Conservation (phyloP, 2,888 invertebrate genomes). For the Petrolisthes manimaculis region DNA sequence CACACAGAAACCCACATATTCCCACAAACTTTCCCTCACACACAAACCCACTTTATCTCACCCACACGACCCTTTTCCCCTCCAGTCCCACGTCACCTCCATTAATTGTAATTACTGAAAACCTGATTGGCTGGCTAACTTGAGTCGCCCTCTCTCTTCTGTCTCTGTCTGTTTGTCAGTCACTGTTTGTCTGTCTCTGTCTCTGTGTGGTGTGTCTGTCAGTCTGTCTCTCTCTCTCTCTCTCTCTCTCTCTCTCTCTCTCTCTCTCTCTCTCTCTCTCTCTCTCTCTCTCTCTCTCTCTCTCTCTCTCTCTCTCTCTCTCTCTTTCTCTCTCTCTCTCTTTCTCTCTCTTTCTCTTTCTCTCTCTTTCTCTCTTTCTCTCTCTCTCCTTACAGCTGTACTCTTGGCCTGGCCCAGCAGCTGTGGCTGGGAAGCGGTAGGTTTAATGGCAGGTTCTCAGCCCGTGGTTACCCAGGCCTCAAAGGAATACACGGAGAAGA, state of each 20-base stretch:
- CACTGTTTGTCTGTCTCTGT: too few relatives aligned
- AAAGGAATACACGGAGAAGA: background rate
- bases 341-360: background rate
- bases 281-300: background rate
- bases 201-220: too few relatives aligned
- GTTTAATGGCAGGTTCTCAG: background rate
- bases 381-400: background rate
- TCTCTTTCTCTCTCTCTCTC: background rate
- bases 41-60: too few relatives aligned
- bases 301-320: background rate
- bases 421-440: background rate
- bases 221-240: too few relatives aligned
- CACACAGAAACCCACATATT: too few relatives aligned
- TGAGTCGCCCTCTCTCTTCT: background rate
- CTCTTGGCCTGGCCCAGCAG: background rate
- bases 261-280: background rate
- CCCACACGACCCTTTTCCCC: background rate
- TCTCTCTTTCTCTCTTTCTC: background rate
- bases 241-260: background rate
- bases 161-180: too few relatives aligned
- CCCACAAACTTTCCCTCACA: too few relatives aligned
- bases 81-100: background rate
- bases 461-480: background rate
- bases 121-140: background rate
- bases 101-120: slow-evolving; percentile 1